These are phyloP conservation scores for Odontothrips loti DNA, from an alignment of 2,888 invertebrate genomes.

Conservation along the genomic window DNA sequence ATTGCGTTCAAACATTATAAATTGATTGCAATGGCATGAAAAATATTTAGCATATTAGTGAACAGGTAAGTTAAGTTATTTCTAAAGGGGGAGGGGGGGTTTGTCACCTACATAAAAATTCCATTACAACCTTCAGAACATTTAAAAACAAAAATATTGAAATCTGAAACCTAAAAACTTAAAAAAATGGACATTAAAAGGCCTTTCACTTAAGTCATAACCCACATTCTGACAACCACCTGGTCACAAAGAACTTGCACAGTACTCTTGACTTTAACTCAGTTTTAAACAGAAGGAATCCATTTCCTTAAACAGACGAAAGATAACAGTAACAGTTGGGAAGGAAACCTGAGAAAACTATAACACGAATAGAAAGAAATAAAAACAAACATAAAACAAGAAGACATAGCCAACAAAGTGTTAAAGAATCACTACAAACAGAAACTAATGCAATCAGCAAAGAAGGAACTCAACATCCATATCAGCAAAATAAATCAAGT, in stretches of 20 bases:
- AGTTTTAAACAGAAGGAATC: background rate
- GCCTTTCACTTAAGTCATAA: background rate
- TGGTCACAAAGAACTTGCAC: background rate
- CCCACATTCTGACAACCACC: background rate
- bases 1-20: slow-evolving; percentile 6
- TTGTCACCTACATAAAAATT: slow-evolving; percentile 6
- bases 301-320: background rate
- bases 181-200: background rate
- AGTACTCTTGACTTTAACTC: background rate
- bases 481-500: background rate
- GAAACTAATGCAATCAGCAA: background rate
- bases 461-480: background rate
- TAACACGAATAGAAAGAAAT: background rate
- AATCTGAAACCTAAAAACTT: background rate
- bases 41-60: slow-evolving; percentile 18
- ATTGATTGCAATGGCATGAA: slow-evolving; percentile 25
- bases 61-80: background rate
- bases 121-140: background rate
- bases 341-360: background rate
- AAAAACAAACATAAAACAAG: background rate
- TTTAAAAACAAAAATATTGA: background rate
- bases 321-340: background rate
- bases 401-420: background rate
- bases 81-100: background rate
- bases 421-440: background rate